Conservation (phyloP, 1,140 invertebrate genomes). For the Solen grandis region DNA sequence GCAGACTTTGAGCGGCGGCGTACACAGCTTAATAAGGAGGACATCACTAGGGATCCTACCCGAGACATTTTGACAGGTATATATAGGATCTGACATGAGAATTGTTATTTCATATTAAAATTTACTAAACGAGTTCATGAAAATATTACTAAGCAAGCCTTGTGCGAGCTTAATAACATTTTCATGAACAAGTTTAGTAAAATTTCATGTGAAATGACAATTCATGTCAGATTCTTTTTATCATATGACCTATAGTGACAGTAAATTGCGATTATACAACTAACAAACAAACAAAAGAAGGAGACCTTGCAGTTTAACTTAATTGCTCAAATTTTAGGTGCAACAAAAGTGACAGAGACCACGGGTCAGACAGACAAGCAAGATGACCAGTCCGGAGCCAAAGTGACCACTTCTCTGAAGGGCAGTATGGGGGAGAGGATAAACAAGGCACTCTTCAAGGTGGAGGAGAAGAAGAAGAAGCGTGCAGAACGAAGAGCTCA, state of each 20-base stretch:
- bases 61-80: constrained; percentile 69
- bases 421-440: constrained; percentile 80
- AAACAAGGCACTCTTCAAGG: constrained; percentile 78
- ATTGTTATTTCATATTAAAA: too few relatives aligned
- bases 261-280: too few relatives aligned
- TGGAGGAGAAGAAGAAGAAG: constrained; percentile 80
- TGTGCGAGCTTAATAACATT: too few relatives aligned
- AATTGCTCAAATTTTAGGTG: constrained; percentile 61
- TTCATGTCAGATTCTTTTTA: too few relatives aligned
- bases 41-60: constrained; percentile 72
- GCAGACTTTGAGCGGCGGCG: constrained; percentile 75
- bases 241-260: too few relatives aligned
- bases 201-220: too few relatives aligned
- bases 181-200: too few relatives aligned
- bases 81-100: background rate
- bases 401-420: constrained; percentile 74
- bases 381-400: constrained; percentile 63
- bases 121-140: too few relatives aligned
- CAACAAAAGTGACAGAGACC: constrained; percentile 55
- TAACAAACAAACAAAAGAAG: too few relatives aligned
- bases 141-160: too few relatives aligned
- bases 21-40: constrained; percentile 68
- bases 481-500: constrained; percentile 74
- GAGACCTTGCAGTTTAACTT: too few relatives aligned
- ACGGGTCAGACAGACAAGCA: constrained; percentile 53